Evolutionary conservation across 1,140 invertebrate species (phyloP).

Genomic region (Eciton burchellii): DNA sequence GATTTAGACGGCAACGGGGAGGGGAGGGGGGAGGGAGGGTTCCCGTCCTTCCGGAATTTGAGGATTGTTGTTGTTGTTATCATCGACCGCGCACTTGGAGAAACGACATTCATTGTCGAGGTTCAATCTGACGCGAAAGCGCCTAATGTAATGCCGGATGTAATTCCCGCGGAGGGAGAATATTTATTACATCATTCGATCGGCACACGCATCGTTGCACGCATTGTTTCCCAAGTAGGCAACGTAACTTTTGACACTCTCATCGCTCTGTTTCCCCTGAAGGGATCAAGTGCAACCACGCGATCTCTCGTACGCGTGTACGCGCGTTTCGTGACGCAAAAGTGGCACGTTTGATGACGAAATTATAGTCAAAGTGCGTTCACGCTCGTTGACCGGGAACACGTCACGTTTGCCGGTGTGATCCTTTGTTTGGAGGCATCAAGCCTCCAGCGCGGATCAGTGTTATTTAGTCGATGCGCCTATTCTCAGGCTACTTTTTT

Average conservation of each 20-base stretch:
- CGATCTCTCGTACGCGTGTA: slow-evolving; percentile 46
- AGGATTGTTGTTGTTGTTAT: too few relatives aligned
- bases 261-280: slow-evolving; percentile 56
- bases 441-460: slow-evolving; percentile 14
- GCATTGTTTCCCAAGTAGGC: neutral
- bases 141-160: neutral
- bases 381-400: slow-evolving; percentile 45
- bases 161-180: neutral
- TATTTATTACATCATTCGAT: neutral
- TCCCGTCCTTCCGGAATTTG: too few relatives aligned
- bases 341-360: slow-evolving; percentile 55
- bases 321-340: slow-evolving; percentile 59
- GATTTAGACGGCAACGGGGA: too few relatives aligned
- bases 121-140: neutral
- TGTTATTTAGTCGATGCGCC: slow-evolving; percentile 14
- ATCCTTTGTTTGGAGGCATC: slow-evolving; percentile 3
- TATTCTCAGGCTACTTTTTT: neutral
- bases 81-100: too few relatives aligned
- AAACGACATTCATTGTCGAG: too few relatives aligned
- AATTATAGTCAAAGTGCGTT: slow-evolving; percentile 59
- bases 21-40: too few relatives aligned
- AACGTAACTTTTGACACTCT: slow-evolving; percentile 36
- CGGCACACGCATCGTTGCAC: neutral
- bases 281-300: neutral
- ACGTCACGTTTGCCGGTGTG: slow-evolving; percentile 2